Conservation (phyloP, 2,113 vertebrate species). For the Colaptes auratus region DNA sequence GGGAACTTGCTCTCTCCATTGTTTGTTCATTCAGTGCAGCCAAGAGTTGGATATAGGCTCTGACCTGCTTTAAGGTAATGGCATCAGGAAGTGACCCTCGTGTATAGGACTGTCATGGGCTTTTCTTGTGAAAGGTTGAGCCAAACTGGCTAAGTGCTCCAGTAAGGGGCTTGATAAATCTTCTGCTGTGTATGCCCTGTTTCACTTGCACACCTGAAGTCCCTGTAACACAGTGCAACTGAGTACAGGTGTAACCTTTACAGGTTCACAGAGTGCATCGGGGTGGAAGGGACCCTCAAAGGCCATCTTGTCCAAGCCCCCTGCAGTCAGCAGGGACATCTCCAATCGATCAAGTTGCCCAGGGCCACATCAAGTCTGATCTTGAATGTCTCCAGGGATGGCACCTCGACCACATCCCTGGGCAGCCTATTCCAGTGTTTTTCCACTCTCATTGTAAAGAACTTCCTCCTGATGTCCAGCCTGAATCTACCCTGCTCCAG, state of each 20-base stretch:
- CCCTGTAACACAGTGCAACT: accelerated
- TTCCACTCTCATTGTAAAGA: no score
- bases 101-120: neutral
- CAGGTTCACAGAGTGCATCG: no score
- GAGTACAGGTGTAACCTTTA: neutral
- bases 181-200: neutral
- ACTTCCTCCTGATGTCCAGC: no score
- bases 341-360: no score
- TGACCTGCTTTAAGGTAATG: neutral
- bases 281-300: no score
- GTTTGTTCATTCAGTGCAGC: neutral
- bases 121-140: neutral
- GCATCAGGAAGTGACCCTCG: neutral
- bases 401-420: no score
- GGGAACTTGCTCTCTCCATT: neutral
- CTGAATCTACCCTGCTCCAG: no score
- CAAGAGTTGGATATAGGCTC: neutral
- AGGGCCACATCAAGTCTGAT: no score
- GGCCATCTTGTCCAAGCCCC: no score
- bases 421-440: no score
- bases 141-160: neutral
- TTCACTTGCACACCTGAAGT: accelerated
- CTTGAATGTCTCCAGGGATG: no score
- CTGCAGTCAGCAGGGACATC: no score
- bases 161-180: neutral